Percentiles rank a stretch among this genome's conserved stretches.
phyloP scores from a whole-genome alignment of 1,140 invertebrate species.

The Latrodectus geometricus region DNA sequence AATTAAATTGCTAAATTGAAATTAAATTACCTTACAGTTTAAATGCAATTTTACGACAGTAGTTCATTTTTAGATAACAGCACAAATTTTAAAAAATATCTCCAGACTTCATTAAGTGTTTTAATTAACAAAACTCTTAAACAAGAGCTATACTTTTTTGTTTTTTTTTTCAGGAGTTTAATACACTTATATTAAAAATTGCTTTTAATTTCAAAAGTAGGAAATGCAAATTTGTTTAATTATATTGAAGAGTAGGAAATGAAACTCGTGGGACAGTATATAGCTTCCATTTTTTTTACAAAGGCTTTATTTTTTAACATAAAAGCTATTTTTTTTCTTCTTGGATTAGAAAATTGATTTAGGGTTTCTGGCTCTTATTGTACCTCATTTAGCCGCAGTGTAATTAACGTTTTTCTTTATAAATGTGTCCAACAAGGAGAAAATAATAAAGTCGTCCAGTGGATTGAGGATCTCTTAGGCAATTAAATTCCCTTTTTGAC shows the following conservation, averaged over 20 bases:
- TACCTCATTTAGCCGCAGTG: slow-evolving; percentile 13
- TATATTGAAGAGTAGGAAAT: slow-evolving; percentile 24
- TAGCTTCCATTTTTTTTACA: slow-evolving; percentile 16
- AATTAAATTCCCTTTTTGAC: slow-evolving; percentile 56
- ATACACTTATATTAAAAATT: not conserved
- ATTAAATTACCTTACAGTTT: no score
- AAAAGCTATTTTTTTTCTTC: slow-evolving; percentile 18
- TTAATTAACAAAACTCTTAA: not conserved
- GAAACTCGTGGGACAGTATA: slow-evolving; percentile 4
- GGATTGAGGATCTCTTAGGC: slow-evolving; percentile 33
- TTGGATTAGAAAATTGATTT: slow-evolving; percentile 46
- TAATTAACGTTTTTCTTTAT: slow-evolving; percentile 51
- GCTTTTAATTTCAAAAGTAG: slow-evolving; percentile 36
- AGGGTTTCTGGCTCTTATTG: slow-evolving; percentile 23
- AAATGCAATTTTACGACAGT: no score
- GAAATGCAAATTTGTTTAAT: slow-evolving; percentile 47
- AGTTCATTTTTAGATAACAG: not conserved
- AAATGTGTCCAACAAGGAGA: slow-evolving; percentile 18
- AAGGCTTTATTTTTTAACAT: slow-evolving; percentile 12
- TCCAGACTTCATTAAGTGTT: not conserved
- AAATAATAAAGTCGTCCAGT: slow-evolving; percentile 41
- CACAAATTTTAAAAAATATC: not conserved
- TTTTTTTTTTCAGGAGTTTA: not conserved
- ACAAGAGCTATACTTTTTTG: not conserved
- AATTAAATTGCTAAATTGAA: no score